Evolutionary conservation across 92 coral and sea anemone genomes (phyloP), one percentile per base, ranked within the genome.

Genomic region (Hydrozoanthus gracilis): DNA sequence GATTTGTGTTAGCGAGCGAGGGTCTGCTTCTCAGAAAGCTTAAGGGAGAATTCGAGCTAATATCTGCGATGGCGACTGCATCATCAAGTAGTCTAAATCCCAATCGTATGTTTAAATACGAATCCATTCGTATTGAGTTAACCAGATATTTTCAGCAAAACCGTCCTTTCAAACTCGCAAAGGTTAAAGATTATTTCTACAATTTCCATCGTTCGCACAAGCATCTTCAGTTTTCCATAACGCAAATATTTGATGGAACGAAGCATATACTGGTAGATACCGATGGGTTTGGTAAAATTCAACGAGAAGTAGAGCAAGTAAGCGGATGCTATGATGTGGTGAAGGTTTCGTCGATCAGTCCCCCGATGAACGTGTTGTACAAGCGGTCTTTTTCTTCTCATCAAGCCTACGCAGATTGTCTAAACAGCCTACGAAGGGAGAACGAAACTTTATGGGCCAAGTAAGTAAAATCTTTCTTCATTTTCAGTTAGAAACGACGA

Each of bases 41-140:
- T 27, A 27, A 27, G 39, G 39, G 39, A 27, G 39, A 27, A 67
- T 67, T 6, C 16, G 8, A 27, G 35, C 46, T 47, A 73, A 73
- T n/a, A 16, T 48, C 78, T 8, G 48, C 55, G 13, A 73, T 73
- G 78, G 78, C 78, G 60, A 73, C 78, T 50, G 39, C 39, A 27
- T 49, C 56, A n/a, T 73, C 15, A 20, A 16, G 39, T 6, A 48
- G 9, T 7, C 35, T 14, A 18, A 74, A 74, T 8, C 27, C 45
- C 66, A 16, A 82, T 45, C 46, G 48, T 50, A 78, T 91, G 84
- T 88, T 88, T 44, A 86, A 89, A 56, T 92, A 82, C 79, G 86
- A 89, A 8, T 54, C 89, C 7, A 76, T 89, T 65, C 68, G 89
- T 49, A 55, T 17, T 8, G 83, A 82, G 66, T 92, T 90, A 87